These are phyloP conservation scores for Drosophila stalkeri DNA, from an alignment of 2,888 invertebrate genomes.

Conservation along the genomic window DNA sequence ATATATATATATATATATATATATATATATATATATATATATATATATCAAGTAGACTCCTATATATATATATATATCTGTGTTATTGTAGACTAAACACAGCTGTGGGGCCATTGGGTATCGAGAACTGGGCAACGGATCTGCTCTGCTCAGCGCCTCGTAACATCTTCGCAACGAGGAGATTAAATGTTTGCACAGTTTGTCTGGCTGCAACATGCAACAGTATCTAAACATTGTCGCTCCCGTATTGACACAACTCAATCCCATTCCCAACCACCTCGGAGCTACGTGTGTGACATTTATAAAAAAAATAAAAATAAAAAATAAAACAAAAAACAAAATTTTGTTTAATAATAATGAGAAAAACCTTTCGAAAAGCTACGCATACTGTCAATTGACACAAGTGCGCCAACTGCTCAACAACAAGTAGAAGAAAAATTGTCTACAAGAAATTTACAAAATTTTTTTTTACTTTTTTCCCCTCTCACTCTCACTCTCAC, in stretches of 20 bases:
- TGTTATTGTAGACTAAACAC: slow-evolving; percentile 37
- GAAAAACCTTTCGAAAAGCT: slow-evolving; percentile 69
- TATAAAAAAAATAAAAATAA: slow-evolving; percentile 33
- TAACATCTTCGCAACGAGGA: slow-evolving; percentile 75
- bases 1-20: neutral
- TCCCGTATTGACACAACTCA: slow-evolving; percentile 61
- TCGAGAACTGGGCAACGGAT: slow-evolving; percentile 32
- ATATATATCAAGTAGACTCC: neutral
- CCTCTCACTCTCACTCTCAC: slow-evolving; percentile 14
- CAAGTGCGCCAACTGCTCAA: slow-evolving; percentile 58
- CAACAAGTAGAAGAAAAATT: slow-evolving; percentile 13
- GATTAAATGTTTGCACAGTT: slow-evolving; percentile 81
- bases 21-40: slow-evolving; percentile 14
- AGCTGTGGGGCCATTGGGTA: slow-evolving; percentile 33
- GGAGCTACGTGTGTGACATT: slow-evolving; percentile 72
- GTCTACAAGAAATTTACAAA: slow-evolving; percentile 4
- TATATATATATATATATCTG: neutral
- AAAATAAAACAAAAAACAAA: slow-evolving; percentile 14
- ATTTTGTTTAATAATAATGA: slow-evolving; percentile 29
- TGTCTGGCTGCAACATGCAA: slow-evolving; percentile 70
- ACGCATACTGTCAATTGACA: slow-evolving; percentile 78
- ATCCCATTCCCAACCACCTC: slow-evolving; percentile 44
- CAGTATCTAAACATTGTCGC: slow-evolving; percentile 67
- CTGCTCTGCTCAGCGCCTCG: slow-evolving; percentile 24
- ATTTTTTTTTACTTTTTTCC: slow-evolving; percentile 30